These are phyloP conservation scores for Megalops atlanticus DNA, from an alignment of 2,113 vertebrate species.

Conservation along the genomic window DNA sequence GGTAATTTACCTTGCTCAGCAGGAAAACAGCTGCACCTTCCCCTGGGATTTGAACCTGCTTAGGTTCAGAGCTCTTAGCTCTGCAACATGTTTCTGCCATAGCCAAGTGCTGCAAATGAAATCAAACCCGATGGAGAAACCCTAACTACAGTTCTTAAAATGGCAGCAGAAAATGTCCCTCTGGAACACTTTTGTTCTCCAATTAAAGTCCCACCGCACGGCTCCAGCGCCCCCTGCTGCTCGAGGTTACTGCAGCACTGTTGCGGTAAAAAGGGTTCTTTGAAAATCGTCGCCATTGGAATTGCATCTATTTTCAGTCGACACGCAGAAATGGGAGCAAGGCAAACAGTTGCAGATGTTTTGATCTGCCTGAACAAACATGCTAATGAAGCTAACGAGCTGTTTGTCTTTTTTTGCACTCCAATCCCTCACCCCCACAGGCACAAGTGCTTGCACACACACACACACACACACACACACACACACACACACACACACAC, in stretches of 20 bases:
- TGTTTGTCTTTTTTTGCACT: neutral
- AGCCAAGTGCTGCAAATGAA: neutral
- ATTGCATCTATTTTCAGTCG: neutral
- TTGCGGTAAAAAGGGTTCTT: neutral
- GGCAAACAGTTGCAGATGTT: neutral
- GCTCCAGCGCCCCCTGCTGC: neutral
- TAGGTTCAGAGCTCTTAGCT: neutral
- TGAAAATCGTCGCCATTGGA: neutral
- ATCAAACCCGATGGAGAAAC: neutral
- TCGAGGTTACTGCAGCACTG: neutral
- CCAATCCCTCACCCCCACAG: neutral
- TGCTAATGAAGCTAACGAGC: neutral
- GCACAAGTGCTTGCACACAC: too few species aligned
- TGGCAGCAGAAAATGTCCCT: neutral
- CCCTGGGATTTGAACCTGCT: neutral
- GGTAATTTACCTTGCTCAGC: neutral
- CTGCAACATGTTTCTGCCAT: neutral
- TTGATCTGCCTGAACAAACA: constrained; percentile 2
- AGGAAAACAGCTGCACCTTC: neutral
- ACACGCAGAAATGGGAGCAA: constrained; percentile 5
- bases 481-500: neutral
- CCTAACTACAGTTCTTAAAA: neutral
- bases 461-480: neutral
- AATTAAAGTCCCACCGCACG: neutral
- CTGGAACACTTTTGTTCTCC: neutral